Evolutionary conservation across 2,888 invertebrate species (phyloP).

Genomic region (Idaea dimidiata): DNA sequence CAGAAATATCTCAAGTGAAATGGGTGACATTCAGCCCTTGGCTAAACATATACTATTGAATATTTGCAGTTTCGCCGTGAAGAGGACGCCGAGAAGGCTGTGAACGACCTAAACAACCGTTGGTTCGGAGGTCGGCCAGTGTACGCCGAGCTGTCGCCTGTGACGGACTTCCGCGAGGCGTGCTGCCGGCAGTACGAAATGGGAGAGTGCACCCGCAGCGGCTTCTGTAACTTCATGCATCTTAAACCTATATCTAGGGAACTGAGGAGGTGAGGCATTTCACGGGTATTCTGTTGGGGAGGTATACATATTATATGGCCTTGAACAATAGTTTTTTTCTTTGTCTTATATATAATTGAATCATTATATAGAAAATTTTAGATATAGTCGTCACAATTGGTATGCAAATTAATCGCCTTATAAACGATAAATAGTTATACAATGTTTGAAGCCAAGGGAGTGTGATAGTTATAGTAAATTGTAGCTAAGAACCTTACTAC

Average conservation of each 20-base stretch:
- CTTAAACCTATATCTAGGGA: constrained; percentile 98
- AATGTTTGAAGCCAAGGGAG: too few species aligned
- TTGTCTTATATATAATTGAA: too few species aligned
- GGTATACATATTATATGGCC: neutral
- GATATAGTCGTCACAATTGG: too few species aligned
- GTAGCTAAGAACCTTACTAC: too few species aligned
- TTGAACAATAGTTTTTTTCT: too few species aligned
- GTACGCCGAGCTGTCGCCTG: constrained; percentile 98
- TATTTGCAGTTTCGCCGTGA: constrained; percentile 92
- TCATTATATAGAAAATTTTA: too few species aligned
- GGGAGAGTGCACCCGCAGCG: constrained; percentile 99
- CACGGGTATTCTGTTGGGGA: neutral
- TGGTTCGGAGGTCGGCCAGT: constrained; percentile 99
- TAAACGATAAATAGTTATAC: too few species aligned
- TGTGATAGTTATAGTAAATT: too few species aligned
- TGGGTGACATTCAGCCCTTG: too few species aligned
- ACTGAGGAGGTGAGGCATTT: constrained; percentile 84
- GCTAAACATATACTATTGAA: neutral
- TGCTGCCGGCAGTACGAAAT: constrained; percentile 99
- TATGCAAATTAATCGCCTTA: too few species aligned
- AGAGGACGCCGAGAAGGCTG: constrained; percentile 99
- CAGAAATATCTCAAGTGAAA: too few species aligned
- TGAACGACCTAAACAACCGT: constrained; percentile 97
- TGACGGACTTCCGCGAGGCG: constrained; percentile 99
- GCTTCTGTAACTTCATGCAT: constrained; percentile 99